Percentiles rank a stretch among this genome's conserved stretches.
Conservation (phyloP, 23 tunicate genomes). For the Ascidia mentula region DNA sequence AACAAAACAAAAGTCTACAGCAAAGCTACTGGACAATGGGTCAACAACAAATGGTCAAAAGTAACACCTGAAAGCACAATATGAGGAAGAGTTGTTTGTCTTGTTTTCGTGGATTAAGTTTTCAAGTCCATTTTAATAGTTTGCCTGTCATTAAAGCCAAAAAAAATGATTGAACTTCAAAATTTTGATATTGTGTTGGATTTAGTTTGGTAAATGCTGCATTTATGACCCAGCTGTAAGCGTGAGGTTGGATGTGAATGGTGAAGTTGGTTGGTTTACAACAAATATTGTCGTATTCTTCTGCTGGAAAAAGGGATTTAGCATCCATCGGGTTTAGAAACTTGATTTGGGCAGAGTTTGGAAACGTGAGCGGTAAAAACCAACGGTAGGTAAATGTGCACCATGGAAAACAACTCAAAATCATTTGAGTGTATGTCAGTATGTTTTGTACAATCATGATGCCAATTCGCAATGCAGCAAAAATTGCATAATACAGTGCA, state of each 20-base stretch:
- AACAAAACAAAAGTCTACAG: conserved; percentile 64
- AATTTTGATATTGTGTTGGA: not conserved
- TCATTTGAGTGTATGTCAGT: not conserved
- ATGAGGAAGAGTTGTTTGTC: not conserved
- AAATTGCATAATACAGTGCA: conserved; percentile 76
- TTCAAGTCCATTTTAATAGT: not conserved
- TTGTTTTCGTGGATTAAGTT: not conserved
- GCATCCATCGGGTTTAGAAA: not conserved
- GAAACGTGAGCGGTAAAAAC: conserved; percentile 20
- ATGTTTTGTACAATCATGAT: conserved; percentile 46
- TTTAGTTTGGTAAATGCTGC: not conserved
- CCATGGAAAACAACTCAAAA: conserved; percentile 46
- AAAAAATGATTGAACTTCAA: not conserved
- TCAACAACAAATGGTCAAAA: conserved; percentile 10
- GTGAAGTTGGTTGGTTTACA: not conserved
- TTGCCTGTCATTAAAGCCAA: not conserved
- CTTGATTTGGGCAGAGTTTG: not conserved
- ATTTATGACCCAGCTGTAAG: not conserved
- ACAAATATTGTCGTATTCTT: not conserved
- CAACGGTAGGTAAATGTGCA: not conserved
- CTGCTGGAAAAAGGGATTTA: not conserved
- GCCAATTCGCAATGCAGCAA: conserved; percentile 49
- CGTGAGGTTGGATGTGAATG: not conserved
- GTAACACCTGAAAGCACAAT: not conserved
- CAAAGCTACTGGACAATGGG: conserved; percentile 77